phyloP scores from a whole-genome alignment of 2,797 vertebrate genomes.

The Propithecus deckenii region DNA sequence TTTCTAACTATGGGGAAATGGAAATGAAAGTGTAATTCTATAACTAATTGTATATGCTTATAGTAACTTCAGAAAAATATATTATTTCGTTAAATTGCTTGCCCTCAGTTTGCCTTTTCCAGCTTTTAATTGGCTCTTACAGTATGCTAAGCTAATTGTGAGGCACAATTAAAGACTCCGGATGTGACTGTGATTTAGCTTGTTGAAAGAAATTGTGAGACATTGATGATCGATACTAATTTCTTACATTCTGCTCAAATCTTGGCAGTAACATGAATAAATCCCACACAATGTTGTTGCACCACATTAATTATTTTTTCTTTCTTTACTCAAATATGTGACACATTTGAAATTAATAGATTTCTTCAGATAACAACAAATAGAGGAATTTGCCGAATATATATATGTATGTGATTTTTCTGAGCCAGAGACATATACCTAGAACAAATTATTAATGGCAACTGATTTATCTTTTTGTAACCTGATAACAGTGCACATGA shows the following conservation, averaged over 20 bases:
- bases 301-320: slow-evolving; percentile 54
- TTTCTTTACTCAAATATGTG: slow-evolving; percentile 56
- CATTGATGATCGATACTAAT: slow-evolving; percentile 48
- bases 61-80: slow-evolving; percentile 41
- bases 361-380: slow-evolving; percentile 60
- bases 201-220: slow-evolving; percentile 52
- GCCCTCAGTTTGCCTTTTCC: slow-evolving; percentile 42
- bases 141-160: slow-evolving; percentile 44
- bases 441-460: background rate
- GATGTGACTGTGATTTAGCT: slow-evolving; percentile 66
- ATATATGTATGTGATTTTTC: background rate
- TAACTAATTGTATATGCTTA: background rate
- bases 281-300: slow-evolving; percentile 45
- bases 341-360: slow-evolving; percentile 60
- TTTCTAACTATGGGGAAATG: slow-evolving; percentile 22
- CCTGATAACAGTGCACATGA: background rate
- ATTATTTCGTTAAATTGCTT: slow-evolving; percentile 58
- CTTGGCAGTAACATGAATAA: slow-evolving; percentile 45
- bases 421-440: background rate
- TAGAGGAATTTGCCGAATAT: slow-evolving; percentile 40
- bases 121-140: slow-evolving; percentile 49
- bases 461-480: background rate
- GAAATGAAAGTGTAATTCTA: slow-evolving; percentile 41
- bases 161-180: slow-evolving; percentile 60
- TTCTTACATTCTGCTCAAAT: slow-evolving; percentile 52